Evolutionary conservation across 1,140 invertebrate genomes (phyloP).

Genomic region (Condylostylus longicornis): DNA sequence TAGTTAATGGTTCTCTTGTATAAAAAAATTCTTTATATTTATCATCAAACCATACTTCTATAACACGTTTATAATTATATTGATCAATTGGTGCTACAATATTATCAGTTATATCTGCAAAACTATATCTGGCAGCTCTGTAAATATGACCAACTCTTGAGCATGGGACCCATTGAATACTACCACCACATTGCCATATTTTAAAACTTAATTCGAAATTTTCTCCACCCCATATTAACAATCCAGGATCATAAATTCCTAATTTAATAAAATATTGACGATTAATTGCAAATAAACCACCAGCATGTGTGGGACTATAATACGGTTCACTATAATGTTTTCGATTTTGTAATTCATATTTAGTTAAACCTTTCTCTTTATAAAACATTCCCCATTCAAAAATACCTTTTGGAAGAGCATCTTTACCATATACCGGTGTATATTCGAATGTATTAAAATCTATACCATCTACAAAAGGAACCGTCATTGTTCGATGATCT

Average conservation of each 20-base stretch:
- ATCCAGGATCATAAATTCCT: conserved; percentile 88
- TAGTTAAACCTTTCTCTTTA: conserved; percentile 90
- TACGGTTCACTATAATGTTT: conserved; percentile 84
- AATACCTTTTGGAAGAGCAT: conserved; percentile 73
- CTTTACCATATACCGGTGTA: conserved; percentile 75
- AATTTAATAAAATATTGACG: conserved; percentile 89
- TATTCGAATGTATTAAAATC: conserved; percentile 91
- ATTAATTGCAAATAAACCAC: conserved; percentile 97
- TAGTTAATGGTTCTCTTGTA: conserved; percentile 72
- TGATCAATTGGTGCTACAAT: conserved; percentile 90
- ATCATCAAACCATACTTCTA: conserved; percentile 91
- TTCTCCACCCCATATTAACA: conserved; percentile 89
- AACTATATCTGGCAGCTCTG: conserved; percentile 93
- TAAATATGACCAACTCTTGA: conserved; percentile 97
- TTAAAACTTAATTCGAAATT: conserved; percentile 98
- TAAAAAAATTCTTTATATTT: conserved; percentile 94
- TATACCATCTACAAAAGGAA: conserved; percentile 94
- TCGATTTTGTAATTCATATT: conserved; percentile 57
- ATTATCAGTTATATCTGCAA: conserved; percentile 77
- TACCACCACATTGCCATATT: conserved; percentile 98
- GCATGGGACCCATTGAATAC: conserved; percentile 96
- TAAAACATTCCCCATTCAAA: conserved; percentile 99
- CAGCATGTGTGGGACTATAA: conserved; percentile 82
- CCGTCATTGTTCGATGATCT: conserved; percentile 85
- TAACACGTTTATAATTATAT: conserved; percentile 87